These are phyloP conservation scores for Drosophila sturtevanti DNA, from an alignment of 1,140 invertebrate genomes.

Conservation along the genomic window DNA sequence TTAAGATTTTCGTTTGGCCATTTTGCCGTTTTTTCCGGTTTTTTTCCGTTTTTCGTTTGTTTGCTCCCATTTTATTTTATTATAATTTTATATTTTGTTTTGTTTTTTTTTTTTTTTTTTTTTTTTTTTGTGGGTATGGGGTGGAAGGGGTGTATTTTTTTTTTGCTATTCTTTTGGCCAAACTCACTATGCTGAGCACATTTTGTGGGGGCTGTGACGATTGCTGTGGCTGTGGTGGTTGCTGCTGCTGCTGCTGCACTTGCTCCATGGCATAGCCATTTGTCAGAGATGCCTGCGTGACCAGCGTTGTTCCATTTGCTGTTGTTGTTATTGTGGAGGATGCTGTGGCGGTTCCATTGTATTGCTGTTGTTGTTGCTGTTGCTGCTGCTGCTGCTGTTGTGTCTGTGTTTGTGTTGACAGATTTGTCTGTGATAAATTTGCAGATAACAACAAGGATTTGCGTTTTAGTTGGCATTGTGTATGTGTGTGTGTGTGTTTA, in stretches of 20 bases:
- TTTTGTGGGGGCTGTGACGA: constrained; percentile 66
- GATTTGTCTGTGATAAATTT: constrained; percentile 82
- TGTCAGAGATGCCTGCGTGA: constrained; percentile 68
- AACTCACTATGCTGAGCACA: constrained; percentile 81
- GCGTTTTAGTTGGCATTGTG: constrained; percentile 70
- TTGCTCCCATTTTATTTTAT: constrained; percentile 64
- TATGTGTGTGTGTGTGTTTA: constrained; percentile 28
- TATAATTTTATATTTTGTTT: constrained; percentile 62
- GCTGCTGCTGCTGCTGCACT: constrained; percentile 61
- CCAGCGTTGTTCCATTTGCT: constrained; percentile 41
- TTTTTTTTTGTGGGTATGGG: neutral
- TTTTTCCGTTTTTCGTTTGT: constrained; percentile 15
- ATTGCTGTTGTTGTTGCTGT: constrained; percentile 42
- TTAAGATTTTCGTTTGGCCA: neutral
- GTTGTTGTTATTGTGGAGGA: constrained; percentile 46
- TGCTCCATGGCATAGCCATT: constrained; percentile 76
- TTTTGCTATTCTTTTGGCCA: constrained; percentile 23
- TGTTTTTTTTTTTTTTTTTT: constrained; percentile 22
- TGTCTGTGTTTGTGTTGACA: constrained; percentile 78
- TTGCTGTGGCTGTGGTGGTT: constrained; percentile 63
- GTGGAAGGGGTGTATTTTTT: no score
- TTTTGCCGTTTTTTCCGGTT: neutral
- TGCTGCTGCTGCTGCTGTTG: constrained; percentile 1
- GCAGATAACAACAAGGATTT: constrained; percentile 80
- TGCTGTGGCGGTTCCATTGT: constrained; percentile 62